phyloP scores from a whole-genome alignment of 2,797 vertebrate species.

The Rhodeus uyekii region DNA sequence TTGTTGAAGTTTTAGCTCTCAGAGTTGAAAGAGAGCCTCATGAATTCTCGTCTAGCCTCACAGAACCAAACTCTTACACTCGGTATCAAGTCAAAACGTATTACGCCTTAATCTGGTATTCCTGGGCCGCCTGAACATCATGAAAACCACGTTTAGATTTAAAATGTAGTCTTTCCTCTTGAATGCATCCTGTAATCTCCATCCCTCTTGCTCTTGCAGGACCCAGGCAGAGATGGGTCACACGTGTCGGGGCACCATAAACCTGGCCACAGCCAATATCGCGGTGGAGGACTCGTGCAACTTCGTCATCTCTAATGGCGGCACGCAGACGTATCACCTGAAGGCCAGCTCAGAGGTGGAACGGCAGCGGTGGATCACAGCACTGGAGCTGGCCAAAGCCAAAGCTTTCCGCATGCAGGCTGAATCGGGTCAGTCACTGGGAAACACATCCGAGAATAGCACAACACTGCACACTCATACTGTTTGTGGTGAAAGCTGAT shows the following conservation, averaged over 20 bases:
- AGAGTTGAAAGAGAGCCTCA: background rate
- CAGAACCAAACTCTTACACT: background rate
- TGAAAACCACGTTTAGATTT: background rate
- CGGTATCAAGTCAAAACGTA: background rate
- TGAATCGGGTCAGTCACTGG: constrained; percentile 83
- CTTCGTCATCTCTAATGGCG: constrained; percentile 95
- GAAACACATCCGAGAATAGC: background rate
- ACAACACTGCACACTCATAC: background rate
- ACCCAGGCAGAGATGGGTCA: constrained; percentile 97
- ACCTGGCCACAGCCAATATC: constrained; percentile 95
- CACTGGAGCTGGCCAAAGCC: constrained; percentile 92
- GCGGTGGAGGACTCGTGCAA: constrained; percentile 95
- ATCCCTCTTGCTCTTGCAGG: constrained; percentile 67
- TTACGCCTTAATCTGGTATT: background rate
- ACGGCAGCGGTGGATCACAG: constrained; percentile 95
- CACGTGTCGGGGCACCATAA: constrained; percentile 95
- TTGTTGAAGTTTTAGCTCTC: background rate
- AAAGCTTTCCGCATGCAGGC: constrained; percentile 92
- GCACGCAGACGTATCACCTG: constrained; percentile 94
- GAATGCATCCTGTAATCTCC: background rate
- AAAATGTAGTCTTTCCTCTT: background rate
- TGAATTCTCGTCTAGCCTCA: background rate
- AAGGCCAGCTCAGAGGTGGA: constrained; percentile 95
- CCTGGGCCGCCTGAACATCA: background rate
- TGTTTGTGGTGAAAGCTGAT: background rate